phyloP scores from a whole-genome alignment of 2,888 invertebrate species.

The Bursaphelenchus okinawaensis region DNA sequence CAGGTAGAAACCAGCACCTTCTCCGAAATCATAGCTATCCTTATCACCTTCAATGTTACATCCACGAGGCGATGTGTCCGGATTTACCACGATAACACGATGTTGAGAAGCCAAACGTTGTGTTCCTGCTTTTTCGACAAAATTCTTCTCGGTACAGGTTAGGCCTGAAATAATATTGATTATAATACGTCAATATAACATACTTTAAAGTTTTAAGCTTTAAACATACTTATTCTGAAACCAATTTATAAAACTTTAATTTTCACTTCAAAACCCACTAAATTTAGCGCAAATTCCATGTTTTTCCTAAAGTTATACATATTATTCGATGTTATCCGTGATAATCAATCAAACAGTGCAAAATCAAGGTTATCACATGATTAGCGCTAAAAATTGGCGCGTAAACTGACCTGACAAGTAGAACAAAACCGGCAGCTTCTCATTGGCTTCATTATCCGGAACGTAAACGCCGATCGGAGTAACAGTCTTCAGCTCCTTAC shows the following conservation, averaged over 20 bases:
- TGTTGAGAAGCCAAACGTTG: conserved; percentile 82
- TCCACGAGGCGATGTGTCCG: conserved; percentile 82
- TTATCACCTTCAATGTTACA: conserved; percentile 83
- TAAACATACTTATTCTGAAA: too few species aligned
- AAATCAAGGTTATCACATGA: background rate
- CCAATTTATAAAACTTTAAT: background rate
- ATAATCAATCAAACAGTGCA: background rate
- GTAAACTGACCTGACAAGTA: conserved; percentile 60
- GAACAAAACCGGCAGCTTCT: conserved; percentile 42
- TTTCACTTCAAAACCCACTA: too few species aligned
- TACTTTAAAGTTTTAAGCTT: too few species aligned
- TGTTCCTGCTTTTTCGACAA: conserved; percentile 87
- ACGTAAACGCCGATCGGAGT: conserved; percentile 90
- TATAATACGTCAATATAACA: too few species aligned
- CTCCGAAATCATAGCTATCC: conserved; percentile 87
- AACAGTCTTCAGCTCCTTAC: conserved; percentile 73
- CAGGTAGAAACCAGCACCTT: conserved; percentile 72
- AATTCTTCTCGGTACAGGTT: conserved; percentile 89
- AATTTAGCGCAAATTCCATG: too few species aligned
- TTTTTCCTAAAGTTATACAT: too few species aligned
- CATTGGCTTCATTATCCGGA: conserved; percentile 66
- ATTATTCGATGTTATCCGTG: background rate
- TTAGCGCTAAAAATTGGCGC: background rate
- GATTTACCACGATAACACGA: conserved; percentile 80
- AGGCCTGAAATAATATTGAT: conserved; percentile 64